Evolutionary conservation across 2,113 vertebrate species (phyloP).

Genomic region (Myrmophylax atrothorax): DNA sequence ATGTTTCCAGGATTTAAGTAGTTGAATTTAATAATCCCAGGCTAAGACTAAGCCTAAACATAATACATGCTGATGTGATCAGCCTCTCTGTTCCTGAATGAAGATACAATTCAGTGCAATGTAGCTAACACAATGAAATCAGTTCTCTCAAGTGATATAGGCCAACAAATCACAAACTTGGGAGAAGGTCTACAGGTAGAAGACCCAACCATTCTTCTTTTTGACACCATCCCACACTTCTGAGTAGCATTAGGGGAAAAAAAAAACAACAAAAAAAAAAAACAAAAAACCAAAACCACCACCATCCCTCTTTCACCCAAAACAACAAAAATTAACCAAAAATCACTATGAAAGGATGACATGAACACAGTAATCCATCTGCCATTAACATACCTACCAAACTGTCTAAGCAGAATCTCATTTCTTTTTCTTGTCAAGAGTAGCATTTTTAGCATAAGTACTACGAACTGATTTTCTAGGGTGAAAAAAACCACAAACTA

Average conservation of each 20-base stretch:
- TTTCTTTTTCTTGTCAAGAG: background rate
- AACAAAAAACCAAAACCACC: background rate
- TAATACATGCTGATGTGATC: background rate
- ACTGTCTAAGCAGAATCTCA: background rate
- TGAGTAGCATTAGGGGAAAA: background rate
- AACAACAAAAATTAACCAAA: background rate
- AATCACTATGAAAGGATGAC: background rate
- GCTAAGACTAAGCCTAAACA: background rate
- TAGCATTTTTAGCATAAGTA: background rate
- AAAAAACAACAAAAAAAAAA: background rate
- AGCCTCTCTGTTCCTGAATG: background rate
- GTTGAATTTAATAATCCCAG: slow-evolving; percentile 8
- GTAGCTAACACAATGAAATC: background rate
- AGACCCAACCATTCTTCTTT: background rate
- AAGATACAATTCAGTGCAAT: background rate
- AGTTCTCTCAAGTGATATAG: background rate
- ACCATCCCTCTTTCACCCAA: background rate
- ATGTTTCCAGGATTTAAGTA: background rate
- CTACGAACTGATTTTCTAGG: background rate
- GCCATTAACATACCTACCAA: background rate
- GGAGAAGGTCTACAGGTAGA: background rate
- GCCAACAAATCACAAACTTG: background rate
- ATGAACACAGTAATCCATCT: background rate
- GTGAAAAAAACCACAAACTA: background rate
- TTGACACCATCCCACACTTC: background rate